These are phyloP conservation scores for Pseudolaguvia tuberculata DNA, from an alignment of 2,113 vertebrate species.

Conservation along the genomic window DNA sequence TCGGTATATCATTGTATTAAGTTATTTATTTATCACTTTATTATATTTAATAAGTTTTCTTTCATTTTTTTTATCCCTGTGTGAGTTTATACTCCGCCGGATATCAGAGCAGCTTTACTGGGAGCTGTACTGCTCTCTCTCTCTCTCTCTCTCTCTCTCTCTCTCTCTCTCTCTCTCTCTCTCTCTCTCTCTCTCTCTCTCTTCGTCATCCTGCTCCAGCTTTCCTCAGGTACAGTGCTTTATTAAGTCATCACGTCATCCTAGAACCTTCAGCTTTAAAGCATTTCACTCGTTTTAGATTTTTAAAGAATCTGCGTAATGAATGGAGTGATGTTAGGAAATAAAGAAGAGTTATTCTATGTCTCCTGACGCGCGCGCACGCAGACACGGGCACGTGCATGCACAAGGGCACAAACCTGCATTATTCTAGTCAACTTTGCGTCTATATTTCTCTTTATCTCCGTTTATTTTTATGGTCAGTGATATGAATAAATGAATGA, in stretches of 20 bases:
- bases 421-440: fast-evolving
- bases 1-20: not conserved
- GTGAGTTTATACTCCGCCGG: not conserved
- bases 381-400: not conserved
- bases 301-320: not conserved
- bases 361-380: not conserved
- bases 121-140: not conserved
- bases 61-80: no score
- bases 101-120: not conserved
- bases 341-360: not conserved
- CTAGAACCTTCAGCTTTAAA: not conserved
- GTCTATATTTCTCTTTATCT: not conserved
- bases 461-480: not conserved
- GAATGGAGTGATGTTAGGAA: not conserved
- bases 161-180: not conserved
- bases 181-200: not conserved
- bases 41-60: no score
- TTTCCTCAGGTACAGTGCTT: slow-evolving; percentile 11
- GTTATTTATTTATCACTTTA: no score
- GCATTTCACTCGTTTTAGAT: not conserved
- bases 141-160: not conserved
- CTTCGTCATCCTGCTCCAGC: not conserved
- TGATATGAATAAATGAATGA: no score
- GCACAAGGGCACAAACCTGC: not conserved
- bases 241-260: not conserved